Evolutionary conservation across 2,888 invertebrate genomes (phyloP), one percentile per base, ranked within the genome.

Genomic region (Baronia brevicornis): DNA sequence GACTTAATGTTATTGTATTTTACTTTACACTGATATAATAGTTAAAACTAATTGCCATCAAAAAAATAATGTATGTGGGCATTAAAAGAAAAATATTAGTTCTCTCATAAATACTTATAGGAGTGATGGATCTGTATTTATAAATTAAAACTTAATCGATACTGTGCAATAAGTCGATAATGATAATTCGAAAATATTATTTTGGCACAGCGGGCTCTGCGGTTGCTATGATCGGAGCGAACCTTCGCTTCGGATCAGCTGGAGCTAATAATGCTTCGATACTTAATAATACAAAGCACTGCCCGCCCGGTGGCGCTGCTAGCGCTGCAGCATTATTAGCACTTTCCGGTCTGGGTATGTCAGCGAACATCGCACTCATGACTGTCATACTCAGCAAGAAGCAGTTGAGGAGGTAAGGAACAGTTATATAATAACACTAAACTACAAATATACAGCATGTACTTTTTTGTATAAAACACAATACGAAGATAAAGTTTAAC

Each of bases 331-430:
- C 93, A 8, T 88, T 93, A 47, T 88, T 93, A 52, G 89, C 91
- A 27, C 86, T 94, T 5, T 92, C 91, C 2, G 88, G 90, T 3
- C 85, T 94, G 41, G 94, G 94, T 36, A 92, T 94, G 87, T 89
- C 90, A 0, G 93, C 94, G 14, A 94, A 94, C 72, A 75, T 93
- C 43, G 89, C 91, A 15, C 87, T 94, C 30, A 94, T 94, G 92
- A 88, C 89, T 5, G 89, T 94, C 45, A 93, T 94, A 58, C 84
- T 94, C 28, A 89, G 90, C 72, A 92, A 92, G 73, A 89, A 90
- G 54, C 92, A 93, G 61, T 84, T 94, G 21, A 85, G 94, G 59
- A 90, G 93, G 93, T 93, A 75, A 63, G 72, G 48, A 11, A 10
- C 5, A 6, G 4, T 8, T 14, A 5, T 9, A 29, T 10, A 20